phyloP scores from a whole-genome alignment of 2,797 vertebrate species.

The Cyclopterus lumpus region DNA sequence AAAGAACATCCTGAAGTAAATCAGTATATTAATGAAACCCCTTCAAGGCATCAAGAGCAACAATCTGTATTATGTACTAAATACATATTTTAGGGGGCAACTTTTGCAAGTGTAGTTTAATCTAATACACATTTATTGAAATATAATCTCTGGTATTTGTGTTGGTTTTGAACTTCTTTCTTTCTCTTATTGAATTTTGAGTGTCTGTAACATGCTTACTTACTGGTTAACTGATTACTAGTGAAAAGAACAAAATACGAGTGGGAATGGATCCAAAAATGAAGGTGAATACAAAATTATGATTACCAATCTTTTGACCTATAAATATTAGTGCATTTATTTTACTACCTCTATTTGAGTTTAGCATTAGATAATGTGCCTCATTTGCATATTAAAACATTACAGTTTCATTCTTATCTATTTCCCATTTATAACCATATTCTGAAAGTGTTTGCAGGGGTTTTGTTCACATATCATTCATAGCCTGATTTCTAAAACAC shows the following conservation, averaged over 20 bases:
- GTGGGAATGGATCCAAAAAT: neutral
- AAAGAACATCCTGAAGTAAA: neutral
- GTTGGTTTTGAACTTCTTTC: neutral
- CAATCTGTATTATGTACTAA: neutral
- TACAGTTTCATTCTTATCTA: no score
- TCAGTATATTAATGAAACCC: neutral
- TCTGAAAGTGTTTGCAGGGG: no score
- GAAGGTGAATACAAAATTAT: neutral
- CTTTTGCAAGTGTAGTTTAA: neutral
- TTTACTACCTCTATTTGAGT: no score
- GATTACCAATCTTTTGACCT: neutral
- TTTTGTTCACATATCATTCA: no score
- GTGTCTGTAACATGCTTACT: neutral
- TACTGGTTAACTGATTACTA: neutral
- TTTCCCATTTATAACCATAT: no score
- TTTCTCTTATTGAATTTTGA: constrained; percentile 2
- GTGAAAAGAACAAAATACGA: neutral
- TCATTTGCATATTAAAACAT: neutral
- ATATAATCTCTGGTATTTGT: neutral
- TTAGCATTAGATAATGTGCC: neutral
- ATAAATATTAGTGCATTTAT: no score
- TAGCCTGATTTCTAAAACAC: no score
- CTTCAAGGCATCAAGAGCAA: neutral
- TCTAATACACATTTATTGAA: constrained; percentile 4
- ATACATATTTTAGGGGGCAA: neutral